Evolutionary conservation across 2,113 vertebrate genomes (phyloP), one percentile per base, ranked within the genome.

Genomic region (Nerophis lumbriciformis): DNA sequence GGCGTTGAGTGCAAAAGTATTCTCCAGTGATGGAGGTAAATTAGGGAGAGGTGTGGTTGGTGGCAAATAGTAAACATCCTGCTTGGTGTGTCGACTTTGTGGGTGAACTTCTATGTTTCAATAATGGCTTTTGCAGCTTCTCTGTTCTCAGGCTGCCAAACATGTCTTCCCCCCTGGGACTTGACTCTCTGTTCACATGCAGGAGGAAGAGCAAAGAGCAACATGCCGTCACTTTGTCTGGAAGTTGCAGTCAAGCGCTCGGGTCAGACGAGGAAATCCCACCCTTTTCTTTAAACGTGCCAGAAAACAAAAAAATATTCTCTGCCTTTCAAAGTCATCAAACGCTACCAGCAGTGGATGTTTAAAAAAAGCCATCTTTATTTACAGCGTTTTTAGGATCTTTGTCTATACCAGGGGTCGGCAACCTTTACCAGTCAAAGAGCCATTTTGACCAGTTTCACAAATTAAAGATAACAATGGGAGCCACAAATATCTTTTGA

Each of bases 1-100:
- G 80, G 84, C 28, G 28, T 83, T 87, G 81, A 88, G 76, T 71
- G 71, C 69, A 28, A 8, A 57, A 61, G 57, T 87, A 89, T 88
- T 86, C 83, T 88, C 64, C 61, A 67, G 69, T 48, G 55, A 73
- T 68, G 8, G 64, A 62, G 57, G 73, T 72, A 62, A 82, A 79
- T 65, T 72, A 42, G 37, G 71, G 60, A 62, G 61, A 48, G 57
- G 8, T 49, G 57, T 56, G 45, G 1, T 28, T 51, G 65, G 44
- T 45, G 35, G 74, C 56, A n/a, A 13, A 50, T 53, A 66, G 55
- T 50, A 60, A 71, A 61, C 55, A 61, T 36, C 38, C 58, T 55
- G 44, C 10, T 44, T 37, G 28, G 13, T 44, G 53, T 16, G 50
- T 36, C 2, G 11, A 35, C 11, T 6, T 35, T 53, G 21, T 5